These are phyloP conservation scores for Menura novaehollandiae DNA, from an alignment of 2,113 vertebrate genomes.

Conservation along the genomic window DNA sequence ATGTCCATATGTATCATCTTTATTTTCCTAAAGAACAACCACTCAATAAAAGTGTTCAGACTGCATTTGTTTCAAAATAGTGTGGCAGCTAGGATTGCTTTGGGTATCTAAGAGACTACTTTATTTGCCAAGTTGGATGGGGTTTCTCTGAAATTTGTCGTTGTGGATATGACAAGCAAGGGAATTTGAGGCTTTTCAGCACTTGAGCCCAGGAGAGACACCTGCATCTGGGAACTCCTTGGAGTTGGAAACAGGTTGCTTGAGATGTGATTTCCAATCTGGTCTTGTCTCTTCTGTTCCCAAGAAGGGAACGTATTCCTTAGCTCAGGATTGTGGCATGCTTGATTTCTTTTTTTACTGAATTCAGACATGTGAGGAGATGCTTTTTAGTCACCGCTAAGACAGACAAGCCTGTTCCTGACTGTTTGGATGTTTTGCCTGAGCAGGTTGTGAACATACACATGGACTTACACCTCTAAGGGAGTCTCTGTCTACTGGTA, in stretches of 20 bases:
- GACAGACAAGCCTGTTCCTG: background rate
- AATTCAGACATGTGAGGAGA: background rate
- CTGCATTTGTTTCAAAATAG: background rate
- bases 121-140: background rate
- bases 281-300: background rate
- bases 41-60: background rate
- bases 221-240: background rate
- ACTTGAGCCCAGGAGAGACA: background rate
- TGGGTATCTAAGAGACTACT: background rate
- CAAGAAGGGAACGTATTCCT: background rate
- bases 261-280: background rate
- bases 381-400: background rate
- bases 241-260: background rate
- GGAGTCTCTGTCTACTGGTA: background rate
- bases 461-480: background rate
- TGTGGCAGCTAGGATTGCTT: background rate
- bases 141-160: background rate
- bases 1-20: background rate
- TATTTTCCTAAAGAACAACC: background rate
- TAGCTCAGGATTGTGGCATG: background rate
- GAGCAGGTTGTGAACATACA: background rate
- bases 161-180: background rate
- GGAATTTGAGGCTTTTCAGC: background rate
- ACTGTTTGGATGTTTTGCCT: background rate
- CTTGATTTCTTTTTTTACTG: background rate